phyloP scores from a whole-genome alignment of 2,888 invertebrate genomes.

The Sinelater perroti region DNA sequence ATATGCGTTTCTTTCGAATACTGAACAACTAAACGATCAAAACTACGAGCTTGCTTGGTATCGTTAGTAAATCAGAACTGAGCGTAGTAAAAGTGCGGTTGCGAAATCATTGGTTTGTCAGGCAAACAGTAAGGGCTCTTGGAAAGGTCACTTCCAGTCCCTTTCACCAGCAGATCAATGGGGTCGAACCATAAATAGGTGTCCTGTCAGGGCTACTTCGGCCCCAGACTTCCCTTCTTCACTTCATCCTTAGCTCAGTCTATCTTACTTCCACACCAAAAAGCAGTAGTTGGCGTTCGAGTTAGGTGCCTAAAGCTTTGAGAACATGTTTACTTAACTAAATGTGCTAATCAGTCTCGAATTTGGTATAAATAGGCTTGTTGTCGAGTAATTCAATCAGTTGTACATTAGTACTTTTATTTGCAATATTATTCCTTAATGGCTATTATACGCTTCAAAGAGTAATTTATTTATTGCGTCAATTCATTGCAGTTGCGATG shows the following conservation, averaged over 20 bases:
- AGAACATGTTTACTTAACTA: slow-evolving; percentile 51
- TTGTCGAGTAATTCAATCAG: slow-evolving; percentile 30
- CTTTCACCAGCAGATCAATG: slow-evolving; percentile 53
- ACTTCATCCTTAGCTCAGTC: slow-evolving; percentile 45
- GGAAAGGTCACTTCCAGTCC: slow-evolving; percentile 48
- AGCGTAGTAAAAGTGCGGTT: slow-evolving; percentile 32
- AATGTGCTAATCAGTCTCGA: slow-evolving; percentile 46
- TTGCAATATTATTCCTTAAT: slow-evolving; percentile 23
- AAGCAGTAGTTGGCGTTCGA: slow-evolving; percentile 50
- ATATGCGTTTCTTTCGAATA: too few relatives aligned
- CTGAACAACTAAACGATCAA: too few relatives aligned
- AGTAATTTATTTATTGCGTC: slow-evolving; percentile 10
- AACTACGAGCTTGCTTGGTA: too few relatives aligned
- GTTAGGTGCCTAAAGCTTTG: slow-evolving; percentile 47
- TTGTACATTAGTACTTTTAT: slow-evolving; percentile 23
- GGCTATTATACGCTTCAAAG: slow-evolving; percentile 21
- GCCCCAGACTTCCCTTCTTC: slow-evolving; percentile 42
- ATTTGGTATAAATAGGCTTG: slow-evolving; percentile 33
- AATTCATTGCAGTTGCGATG: too few relatives aligned
- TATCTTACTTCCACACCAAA: slow-evolving; percentile 51
- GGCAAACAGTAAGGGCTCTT: slow-evolving; percentile 44
- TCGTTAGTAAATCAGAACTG: slow-evolving; percentile 13
- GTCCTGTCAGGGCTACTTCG: slow-evolving; percentile 47
- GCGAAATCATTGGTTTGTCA: slow-evolving; percentile 45
- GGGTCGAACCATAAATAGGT: slow-evolving; percentile 55